Evolutionary conservation across 2,888 invertebrate genomes (phyloP), one percentile per base, ranked within the genome.

Genomic region (Mythimna pallens): DNA sequence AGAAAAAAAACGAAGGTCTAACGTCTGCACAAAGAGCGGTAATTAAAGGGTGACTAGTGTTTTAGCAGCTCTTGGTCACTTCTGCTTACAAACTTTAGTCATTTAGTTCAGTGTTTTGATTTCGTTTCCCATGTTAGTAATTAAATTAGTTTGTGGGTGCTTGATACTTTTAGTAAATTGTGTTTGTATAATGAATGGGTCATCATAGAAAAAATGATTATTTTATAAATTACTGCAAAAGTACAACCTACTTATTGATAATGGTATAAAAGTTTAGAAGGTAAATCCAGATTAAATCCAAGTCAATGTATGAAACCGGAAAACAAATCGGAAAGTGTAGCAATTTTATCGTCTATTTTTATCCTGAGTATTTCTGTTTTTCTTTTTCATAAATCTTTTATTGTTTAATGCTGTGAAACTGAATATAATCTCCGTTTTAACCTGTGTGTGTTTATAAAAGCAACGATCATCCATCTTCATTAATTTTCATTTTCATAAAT

Each of bases 41-140:
- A 14, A 70, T 43, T 47, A 20, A 20, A 10, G 14, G n/a, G n/a
- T 36, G 47, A 36, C 43, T 25, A 8, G 50, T 50, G 17, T 25
- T 63, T 70, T 65, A 65, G 17, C 7, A 36, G 17, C 5, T 34
- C n/a, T 65, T n/a, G 10, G 6, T 8, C n/a, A 20, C 22, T 6
- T 43, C 9, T 52, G 8, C 14, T 25, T 43, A 25, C 7, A 47
- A 54, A 73, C 25, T 58, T 50, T 20, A 22, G 30, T 22, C 30
- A 40, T 52, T 34, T n/a, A 40, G 10, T 14, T 52, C 40, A 43
- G 40, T 40, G 12, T 47, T 30, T 61, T 36, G 54, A 20, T 73
- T 72, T 57, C 14, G 20, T 63, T 72, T 62, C 3, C 7, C 22
- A 63, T 58, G 20, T 57, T 14, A 30, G n/a, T 40, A 55, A 57